Evolutionary conservation across 2,113 vertebrate species (phyloP).

Genomic region (Diphyllodes magnificus): DNA sequence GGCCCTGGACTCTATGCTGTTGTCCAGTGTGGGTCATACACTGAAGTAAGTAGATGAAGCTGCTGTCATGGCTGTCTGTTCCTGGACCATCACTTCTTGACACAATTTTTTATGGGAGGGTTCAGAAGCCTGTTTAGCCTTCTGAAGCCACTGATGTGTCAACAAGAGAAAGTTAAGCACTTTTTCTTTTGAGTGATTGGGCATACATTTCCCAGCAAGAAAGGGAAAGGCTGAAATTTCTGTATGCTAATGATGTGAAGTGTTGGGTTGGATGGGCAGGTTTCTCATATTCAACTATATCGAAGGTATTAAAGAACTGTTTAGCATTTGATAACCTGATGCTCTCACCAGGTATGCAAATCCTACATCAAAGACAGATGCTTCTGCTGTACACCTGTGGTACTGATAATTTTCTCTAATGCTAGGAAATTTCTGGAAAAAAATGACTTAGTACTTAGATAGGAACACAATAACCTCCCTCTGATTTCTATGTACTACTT

Average conservation of each 20-base stretch:
- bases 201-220: not conserved
- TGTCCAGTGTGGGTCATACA: not conserved
- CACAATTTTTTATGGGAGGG: not conserved
- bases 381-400: not conserved
- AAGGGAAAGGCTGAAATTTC: not conserved
- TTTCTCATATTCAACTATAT: not conserved
- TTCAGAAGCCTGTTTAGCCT: not conserved
- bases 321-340: not conserved
- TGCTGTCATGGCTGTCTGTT: not conserved
- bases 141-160: not conserved
- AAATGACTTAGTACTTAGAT: not conserved
- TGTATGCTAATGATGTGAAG: not conserved
- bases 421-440: not conserved
- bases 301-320: not conserved
- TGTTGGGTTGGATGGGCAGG: not conserved
- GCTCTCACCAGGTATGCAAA: not conserved
- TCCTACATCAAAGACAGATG: not conserved
- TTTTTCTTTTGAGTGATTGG: not conserved
- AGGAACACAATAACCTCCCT: not conserved
- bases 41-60: not conserved
- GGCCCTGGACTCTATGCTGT: not conserved
- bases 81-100: not conserved
- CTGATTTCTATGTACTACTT: not conserved
- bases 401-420: not conserved
- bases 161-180: not conserved